Evolutionary conservation across 2,797 vertebrate genomes (phyloP).

Genomic region (Lateolabrax maculatus): DNA sequence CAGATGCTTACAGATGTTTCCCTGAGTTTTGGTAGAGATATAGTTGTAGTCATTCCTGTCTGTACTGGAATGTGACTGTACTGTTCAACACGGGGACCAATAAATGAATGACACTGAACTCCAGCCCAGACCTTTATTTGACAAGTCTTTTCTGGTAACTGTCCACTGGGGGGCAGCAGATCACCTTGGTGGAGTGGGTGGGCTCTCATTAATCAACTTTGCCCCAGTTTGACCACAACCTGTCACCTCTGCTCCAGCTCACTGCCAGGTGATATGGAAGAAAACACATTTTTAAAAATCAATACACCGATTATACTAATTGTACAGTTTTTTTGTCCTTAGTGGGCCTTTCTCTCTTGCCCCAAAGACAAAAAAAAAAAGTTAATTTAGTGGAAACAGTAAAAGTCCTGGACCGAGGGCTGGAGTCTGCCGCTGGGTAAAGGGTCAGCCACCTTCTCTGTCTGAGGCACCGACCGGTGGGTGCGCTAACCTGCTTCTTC

Average conservation of each 20-base stretch:
- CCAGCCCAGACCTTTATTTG: background rate
- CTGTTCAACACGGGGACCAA: conserved; percentile 50
- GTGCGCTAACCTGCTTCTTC: conserved; percentile 56
- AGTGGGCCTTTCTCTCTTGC: background rate
- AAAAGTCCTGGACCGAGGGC: background rate
- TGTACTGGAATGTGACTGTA: conserved; percentile 31
- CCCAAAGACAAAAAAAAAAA: background rate
- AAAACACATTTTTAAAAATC: too few relatives aligned
- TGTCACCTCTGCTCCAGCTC: conserved; percentile 12
- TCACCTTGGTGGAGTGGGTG: background rate
- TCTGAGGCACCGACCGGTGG: background rate
- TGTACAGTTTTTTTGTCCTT: too few relatives aligned
- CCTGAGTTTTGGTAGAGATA: conserved; percentile 26
- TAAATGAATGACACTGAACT: conserved; percentile 35
- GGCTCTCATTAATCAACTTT: conserved; percentile 49
- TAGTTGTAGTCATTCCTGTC: conserved; percentile 26
- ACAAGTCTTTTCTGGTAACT: background rate
- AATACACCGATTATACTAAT: too few relatives aligned
- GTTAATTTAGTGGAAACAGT: background rate
- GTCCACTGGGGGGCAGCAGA: conserved; percentile 66
- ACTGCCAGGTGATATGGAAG: conserved; percentile 7
- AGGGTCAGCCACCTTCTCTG: conserved; percentile 13
- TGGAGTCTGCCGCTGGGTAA: conserved; percentile 19
- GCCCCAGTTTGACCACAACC: conserved; percentile 50
- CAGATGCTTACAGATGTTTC: background rate